These are phyloP conservation scores for Plecturocebus donacophilus DNA, from an alignment of 2,113 vertebrate species.

Conservation along the genomic window DNA sequence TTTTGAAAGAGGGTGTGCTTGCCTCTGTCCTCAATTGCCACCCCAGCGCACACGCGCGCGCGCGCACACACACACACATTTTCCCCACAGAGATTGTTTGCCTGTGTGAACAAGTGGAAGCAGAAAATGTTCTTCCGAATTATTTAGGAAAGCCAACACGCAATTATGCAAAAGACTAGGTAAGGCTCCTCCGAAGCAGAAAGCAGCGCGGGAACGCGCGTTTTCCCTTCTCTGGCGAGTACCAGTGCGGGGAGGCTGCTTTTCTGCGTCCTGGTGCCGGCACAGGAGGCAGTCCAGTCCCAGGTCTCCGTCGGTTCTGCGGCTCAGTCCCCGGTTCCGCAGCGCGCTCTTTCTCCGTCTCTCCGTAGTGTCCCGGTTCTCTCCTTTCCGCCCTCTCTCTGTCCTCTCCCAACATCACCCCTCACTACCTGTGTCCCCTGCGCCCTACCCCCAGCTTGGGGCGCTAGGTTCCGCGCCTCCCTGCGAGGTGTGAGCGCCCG, in stretches of 20 bases:
- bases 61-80: background rate
- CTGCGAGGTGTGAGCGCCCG: constrained; percentile 81
- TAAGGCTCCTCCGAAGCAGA: constrained; percentile 34
- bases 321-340: background rate
- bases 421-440: background rate
- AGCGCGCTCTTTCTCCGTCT: background rate
- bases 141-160: constrained; percentile 74
- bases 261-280: background rate
- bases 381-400: too few relatives aligned
- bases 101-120: constrained; percentile 31
- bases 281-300: background rate
- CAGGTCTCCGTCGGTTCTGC: background rate
- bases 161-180: constrained; percentile 69
- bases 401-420: too few relatives aligned
- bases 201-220: rapidly evolving
- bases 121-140: constrained; percentile 63
- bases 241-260: background rate
- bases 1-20: background rate
- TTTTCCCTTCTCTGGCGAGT: background rate
- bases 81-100: constrained; percentile 38
- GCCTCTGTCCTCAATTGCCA: background rate
- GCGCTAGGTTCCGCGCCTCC: background rate
- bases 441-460: rapidly evolving
- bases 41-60: background rate
- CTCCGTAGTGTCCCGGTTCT: background rate